These are phyloP conservation scores for Leptonema lineaticorne DNA, from an alignment of 1,140 invertebrate species.

Conservation along the genomic window DNA sequence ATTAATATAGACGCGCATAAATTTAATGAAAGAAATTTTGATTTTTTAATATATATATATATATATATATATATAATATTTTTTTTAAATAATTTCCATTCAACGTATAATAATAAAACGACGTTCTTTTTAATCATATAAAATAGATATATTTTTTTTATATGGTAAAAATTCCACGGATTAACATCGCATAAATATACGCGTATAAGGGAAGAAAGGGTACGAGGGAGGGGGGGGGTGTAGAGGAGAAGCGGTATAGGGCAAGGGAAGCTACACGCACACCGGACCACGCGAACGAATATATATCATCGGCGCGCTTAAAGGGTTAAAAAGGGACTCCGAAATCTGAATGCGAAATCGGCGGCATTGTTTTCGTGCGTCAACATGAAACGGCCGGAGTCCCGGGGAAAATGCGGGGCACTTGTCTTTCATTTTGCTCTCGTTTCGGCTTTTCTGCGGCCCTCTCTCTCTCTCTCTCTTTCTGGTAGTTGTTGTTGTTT, in stretches of 20 bases:
- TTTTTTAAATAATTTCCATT: too few relatives aligned
- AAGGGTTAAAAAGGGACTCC: conserved; percentile 23
- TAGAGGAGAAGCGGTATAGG: background rate
- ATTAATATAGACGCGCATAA: too few relatives aligned
- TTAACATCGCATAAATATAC: too few relatives aligned
- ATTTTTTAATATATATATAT: too few relatives aligned
- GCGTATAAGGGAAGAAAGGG: too few relatives aligned
- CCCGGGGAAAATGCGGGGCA: conserved; percentile 30
- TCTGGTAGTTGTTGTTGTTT: too few relatives aligned
- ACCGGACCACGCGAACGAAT: background rate
- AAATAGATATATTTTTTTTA: too few relatives aligned
- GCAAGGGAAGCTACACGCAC: background rate
- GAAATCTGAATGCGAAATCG: conserved; percentile 43
- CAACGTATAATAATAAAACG: too few relatives aligned
- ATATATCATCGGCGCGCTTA: conserved; percentile 1
- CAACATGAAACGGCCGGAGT: conserved; percentile 40
- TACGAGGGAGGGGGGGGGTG: background rate
- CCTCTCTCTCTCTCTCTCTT: background rate
- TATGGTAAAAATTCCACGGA: too few relatives aligned
- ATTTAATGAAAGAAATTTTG: too few relatives aligned
- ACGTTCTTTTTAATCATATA: too few relatives aligned
- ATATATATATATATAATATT: too few relatives aligned
- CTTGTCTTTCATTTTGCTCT: conserved; percentile 36
- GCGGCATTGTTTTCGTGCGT: conserved; percentile 39
- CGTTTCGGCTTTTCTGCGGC: background rate